phyloP scores from a whole-genome alignment of 2,113 vertebrate species.

The Cyprinodon brontotheroides region DNA sequence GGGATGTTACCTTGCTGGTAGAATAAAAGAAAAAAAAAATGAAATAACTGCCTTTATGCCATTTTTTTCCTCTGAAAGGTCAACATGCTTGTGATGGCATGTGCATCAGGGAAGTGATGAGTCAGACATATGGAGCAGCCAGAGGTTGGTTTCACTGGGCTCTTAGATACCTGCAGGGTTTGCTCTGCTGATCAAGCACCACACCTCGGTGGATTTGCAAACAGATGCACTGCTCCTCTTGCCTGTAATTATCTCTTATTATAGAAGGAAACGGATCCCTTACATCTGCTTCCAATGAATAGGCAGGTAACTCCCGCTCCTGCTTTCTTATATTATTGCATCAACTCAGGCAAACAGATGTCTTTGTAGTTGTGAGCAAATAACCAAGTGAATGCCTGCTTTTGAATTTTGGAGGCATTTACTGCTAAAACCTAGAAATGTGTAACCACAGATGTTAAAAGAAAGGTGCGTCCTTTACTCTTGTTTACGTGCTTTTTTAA shows the following conservation, averaged over 20 bases:
- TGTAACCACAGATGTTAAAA: slow-evolving; percentile 34
- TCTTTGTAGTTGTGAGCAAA: slow-evolving; percentile 52
- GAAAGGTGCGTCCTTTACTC: slow-evolving; percentile 40
- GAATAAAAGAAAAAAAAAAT: slow-evolving; percentile 62
- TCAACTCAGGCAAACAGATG: slow-evolving; percentile 75
- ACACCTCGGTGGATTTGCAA: slow-evolving; percentile 58
- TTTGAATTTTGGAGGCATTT: slow-evolving; percentile 65
- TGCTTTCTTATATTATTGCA: slow-evolving; percentile 68
- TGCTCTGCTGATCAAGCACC: slow-evolving; percentile 45
- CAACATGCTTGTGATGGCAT: slow-evolving; percentile 59
- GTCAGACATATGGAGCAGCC: slow-evolving; percentile 30
- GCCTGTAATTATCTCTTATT: slow-evolving; percentile 78
- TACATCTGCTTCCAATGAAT: slow-evolving; percentile 82
- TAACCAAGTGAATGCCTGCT: slow-evolving; percentile 71
- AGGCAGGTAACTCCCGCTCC: slow-evolving; percentile 59
- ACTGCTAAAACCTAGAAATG: slow-evolving; percentile 69
- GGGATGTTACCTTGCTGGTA: slow-evolving; percentile 34
- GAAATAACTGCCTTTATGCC: slow-evolving; percentile 44
- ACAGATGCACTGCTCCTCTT: slow-evolving; percentile 45
- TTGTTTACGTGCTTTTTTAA: slow-evolving; percentile 65
- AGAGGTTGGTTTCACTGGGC: slow-evolving; percentile 39
- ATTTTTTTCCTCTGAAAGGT: slow-evolving; percentile 41
- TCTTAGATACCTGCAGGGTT: slow-evolving; percentile 25
- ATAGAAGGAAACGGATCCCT: slow-evolving; percentile 73
- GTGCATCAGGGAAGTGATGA: slow-evolving; percentile 53